A percentile compares a stretch with the other conserved stretches of the same genome.
These are phyloP conservation scores for Chloropsis hardwickii DNA, from an alignment of 2,113 vertebrate genomes.

Conservation along the genomic window DNA sequence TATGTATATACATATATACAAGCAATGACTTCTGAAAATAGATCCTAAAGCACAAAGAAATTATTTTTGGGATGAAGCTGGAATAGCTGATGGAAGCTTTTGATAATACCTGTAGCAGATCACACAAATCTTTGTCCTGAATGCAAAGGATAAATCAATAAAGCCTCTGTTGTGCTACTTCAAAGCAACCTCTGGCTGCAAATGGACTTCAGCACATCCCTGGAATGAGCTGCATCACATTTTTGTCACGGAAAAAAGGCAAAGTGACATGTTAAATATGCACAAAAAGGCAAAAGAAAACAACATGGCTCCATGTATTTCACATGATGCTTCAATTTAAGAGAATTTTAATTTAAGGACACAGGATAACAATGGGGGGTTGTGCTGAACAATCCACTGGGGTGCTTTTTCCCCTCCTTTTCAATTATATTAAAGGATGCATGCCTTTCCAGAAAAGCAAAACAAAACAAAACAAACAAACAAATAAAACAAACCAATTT, in stretches of 20 bases:
- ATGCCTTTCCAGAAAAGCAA: neutral
- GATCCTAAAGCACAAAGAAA: neutral
- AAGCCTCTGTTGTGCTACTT: neutral
- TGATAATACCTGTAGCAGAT: neutral
- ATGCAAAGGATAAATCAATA: neutral
- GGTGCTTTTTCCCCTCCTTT: neutral
- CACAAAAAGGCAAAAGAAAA: neutral
- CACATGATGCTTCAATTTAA: neutral
- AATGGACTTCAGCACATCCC: neutral
- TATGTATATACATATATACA: neutral
- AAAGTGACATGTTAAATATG: neutral
- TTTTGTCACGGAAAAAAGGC: neutral
- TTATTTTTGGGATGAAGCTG: neutral
- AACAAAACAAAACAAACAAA: neutral
- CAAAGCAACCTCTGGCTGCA: neutral
- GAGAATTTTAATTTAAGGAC: neutral
- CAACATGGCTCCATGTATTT: accelerated
- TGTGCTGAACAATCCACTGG: neutral
- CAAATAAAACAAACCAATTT: neutral
- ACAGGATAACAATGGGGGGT: neutral
- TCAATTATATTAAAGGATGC: neutral
- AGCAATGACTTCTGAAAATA: neutral
- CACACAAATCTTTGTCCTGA: neutral
- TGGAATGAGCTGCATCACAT: neutral
- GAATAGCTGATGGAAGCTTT: neutral